phyloP scores from a whole-genome alignment of 2,888 invertebrate species.

The Onthophagus sagittarius region DNA sequence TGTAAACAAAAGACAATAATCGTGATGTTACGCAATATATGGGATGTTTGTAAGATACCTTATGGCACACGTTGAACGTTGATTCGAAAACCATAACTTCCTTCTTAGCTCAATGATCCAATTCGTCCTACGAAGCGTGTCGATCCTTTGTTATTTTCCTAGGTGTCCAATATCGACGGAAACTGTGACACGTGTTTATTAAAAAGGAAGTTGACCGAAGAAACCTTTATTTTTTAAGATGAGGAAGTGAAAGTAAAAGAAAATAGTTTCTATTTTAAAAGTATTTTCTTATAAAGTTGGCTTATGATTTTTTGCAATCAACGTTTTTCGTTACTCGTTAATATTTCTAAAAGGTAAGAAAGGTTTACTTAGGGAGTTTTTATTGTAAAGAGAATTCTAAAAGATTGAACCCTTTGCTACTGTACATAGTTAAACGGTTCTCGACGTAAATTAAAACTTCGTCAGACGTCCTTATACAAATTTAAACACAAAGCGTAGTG shows the following conservation, averaged over 20 bases:
- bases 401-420: background rate
- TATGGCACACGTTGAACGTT: background rate
- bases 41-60: background rate
- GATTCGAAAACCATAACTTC: background rate
- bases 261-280: background rate
- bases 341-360: too few relatives aligned
- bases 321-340: too few relatives aligned
- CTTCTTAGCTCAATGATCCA: background rate
- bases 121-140: background rate
- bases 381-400: background rate
- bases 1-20: background rate
- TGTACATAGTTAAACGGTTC: background rate
- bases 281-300: background rate
- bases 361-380: too few relatives aligned
- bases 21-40: background rate
- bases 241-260: background rate
- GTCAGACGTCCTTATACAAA: background rate
- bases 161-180: slow-evolving; percentile 6
- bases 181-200: slow-evolving; percentile 11
- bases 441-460: background rate
- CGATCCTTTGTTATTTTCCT: background rate
- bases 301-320: background rate
- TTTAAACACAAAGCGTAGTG: background rate
- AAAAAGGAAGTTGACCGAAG: background rate
- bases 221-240: background rate